Base-by-base conservation (phyloP, 2,888 invertebrate genomes). In the Listrodromus nycthemerus region DNA sequence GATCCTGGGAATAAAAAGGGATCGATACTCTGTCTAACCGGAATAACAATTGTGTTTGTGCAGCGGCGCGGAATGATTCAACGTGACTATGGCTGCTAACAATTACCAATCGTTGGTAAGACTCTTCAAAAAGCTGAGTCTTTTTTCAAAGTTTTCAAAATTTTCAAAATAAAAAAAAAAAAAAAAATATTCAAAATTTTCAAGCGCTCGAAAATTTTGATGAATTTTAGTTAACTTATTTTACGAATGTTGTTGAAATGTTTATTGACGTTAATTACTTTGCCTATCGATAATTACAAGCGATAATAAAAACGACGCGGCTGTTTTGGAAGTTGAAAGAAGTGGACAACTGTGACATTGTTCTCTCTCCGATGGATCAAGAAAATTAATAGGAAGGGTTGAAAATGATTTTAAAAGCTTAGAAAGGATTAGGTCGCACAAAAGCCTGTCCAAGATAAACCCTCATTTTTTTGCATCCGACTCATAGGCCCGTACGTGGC, bases 31-130 rank as follows among this genome's bases (percentile, higher is more conserved):
- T 33, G 66, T 78, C 19, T 41, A 48, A 33, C 61, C 37, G 16
- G 65, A 67, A 76, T 69, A 75, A 80, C 79, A 76, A 82, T 80
- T 82, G 48, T 75, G 76, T 84, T 76, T 69, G 79, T 80, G 71
- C 80, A 76, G 52, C 66, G 73, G 66, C 50, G 76, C 27, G 67
- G 66, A 61, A 73, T 67, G 24, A 45, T 19, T 21, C 37, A n/a
- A 16, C 10, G 16, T 61, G 16, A 16, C 61, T 61, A 16, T 61
- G 30, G 61, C 3, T 45, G 16, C 41, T 4, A 2, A 4, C 4
- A 45, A 45, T 45, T 3, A 16, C 41, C 41, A 16, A 13, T 5
- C 10, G 30, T 24, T 27, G 50, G 48, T 52, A 27, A 27, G 10
- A 45, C 0, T 45, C 16, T 16, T 45, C 41, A 45, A 45, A 41